Conservation (phyloP, 2,113 vertebrate species). For the Pangasianodon hypophthalmus region DNA sequence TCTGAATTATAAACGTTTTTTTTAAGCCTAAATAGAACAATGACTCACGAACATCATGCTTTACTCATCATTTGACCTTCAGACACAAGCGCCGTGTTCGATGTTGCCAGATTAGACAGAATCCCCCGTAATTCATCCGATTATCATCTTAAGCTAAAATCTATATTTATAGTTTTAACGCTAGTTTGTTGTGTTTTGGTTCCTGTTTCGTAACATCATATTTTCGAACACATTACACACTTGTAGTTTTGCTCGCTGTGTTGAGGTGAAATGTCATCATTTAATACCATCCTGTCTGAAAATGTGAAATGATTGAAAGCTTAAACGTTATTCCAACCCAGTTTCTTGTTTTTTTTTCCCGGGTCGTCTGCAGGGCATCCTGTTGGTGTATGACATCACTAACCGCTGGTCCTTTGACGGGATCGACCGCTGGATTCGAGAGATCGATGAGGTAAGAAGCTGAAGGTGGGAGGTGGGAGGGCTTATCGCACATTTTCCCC, state of each 20-base stretch:
- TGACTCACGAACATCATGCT: too few relatives aligned
- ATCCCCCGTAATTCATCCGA: too few relatives aligned
- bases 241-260: too few relatives aligned
- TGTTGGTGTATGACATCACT: slow-evolving; percentile 97
- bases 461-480: background rate
- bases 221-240: background rate
- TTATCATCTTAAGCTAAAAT: too few relatives aligned
- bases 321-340: background rate
- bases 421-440: slow-evolving; percentile 97
- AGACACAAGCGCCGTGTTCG: too few relatives aligned
- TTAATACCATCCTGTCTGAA: background rate
- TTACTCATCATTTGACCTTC: too few relatives aligned
- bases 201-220: too few relatives aligned
- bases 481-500: background rate
- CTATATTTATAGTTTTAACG: background rate
- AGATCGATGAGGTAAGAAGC: slow-evolving; percentile 91
- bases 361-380: slow-evolving; percentile 83
- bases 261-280: background rate
- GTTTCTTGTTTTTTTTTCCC: background rate
- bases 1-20: too few relatives aligned
- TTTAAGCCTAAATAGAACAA: background rate
- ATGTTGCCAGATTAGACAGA: too few relatives aligned
- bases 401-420: slow-evolving; percentile 98
- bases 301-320: background rate
- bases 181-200: too few relatives aligned